A percentile compares a stretch with the other conserved stretches of the same genome.
Conservation (phyloP, 1,140 invertebrate genomes). For the Drosophila bifasciata region DNA sequence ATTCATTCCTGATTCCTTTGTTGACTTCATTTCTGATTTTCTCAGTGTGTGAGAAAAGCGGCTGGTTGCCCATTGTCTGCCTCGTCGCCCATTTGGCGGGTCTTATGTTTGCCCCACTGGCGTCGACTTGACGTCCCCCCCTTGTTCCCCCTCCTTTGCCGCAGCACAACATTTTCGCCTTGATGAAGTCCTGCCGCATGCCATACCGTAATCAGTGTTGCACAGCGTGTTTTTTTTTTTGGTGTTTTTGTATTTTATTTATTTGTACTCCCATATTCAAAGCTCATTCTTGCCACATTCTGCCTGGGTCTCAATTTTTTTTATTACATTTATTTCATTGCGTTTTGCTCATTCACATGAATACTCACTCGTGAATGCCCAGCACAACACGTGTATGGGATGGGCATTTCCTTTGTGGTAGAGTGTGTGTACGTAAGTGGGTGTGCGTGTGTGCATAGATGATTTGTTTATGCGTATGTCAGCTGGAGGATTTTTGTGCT, state of each 20-base stretch:
- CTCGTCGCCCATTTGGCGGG: constrained; percentile 59
- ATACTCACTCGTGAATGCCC: constrained; percentile 11
- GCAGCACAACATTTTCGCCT: constrained; percentile 5
- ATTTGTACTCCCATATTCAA: constrained; percentile 5
- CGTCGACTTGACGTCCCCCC: constrained; percentile 41
- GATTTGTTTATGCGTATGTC: constrained; percentile 46
- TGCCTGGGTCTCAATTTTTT: constrained; percentile 40
- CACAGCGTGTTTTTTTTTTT: constrained; percentile 61
- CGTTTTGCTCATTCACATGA: constrained; percentile 42
- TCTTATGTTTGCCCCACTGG: constrained; percentile 26
- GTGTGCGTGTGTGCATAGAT: constrained; percentile 18
- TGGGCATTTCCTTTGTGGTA: constrained; percentile 21
- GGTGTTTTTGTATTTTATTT: constrained; percentile 31
- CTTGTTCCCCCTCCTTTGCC: constrained; percentile 2
- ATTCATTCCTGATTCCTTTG: neutral
- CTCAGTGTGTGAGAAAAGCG: neutral
- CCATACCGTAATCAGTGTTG: constrained; percentile 67
- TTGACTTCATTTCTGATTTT: too few relatives aligned
- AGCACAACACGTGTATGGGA: constrained; percentile 15
- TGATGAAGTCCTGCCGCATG: constrained; percentile 63
- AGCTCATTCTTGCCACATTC: neutral
- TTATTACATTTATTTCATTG: constrained; percentile 66
- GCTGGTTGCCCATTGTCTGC: constrained; percentile 37
- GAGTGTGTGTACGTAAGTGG: constrained; percentile 7
- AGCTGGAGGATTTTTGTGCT: constrained; percentile 44